Base-by-base conservation (phyloP, 2,113 vertebrate species). In the Psilopogon haemacephalus region DNA sequence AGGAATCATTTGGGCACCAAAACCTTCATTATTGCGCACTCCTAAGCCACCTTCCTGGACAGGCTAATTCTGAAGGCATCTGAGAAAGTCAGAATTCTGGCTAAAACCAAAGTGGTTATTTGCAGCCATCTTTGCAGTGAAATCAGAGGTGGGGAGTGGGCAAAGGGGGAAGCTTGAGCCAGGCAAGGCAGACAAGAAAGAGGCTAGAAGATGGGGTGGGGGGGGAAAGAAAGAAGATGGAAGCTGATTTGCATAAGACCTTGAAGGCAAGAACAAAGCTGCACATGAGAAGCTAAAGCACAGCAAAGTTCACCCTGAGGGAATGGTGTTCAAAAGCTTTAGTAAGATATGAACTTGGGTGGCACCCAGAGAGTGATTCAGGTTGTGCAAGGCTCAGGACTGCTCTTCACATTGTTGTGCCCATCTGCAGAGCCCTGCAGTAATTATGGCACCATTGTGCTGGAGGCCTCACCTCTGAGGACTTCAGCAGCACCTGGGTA, bases 261-360 rank as follows among this genome's bases (percentile, higher is more conserved):
- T 93, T 95, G 88, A 96, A 93, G 65, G 35, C 70, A 69, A 88
- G 50, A 80, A 84, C 38, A 62, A 79, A 84, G 90, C 38, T 73
- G 11, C 35, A 27, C 19, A 40, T 68, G 18, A 64, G 82, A 83
- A 84, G 58, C 35, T 86, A 46, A 84, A 94, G 72, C 55, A 50
- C 28, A 75, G 76, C 69, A 68, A 23, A 71, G 63, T 76, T 89
- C 24, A 48, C 38, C 58, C 48, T 55, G 80, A 82, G 14, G 35
- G 35, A 79, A 77, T 62, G 5, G 58, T 92, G 69, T 33, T 84
- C 54, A 72, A 93, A 78, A 93, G 26, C 54, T 9, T 78, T 89
- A 77, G 55, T 48, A 75, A 62, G 44, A 83, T 44, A 67, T 15
- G 6, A 85, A 89, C 85, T 71, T 81, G 46, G 38, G 38, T 68